Conservation (phyloP, 2,888 invertebrate species). For the Drosophila quasianomalipes region DNA sequence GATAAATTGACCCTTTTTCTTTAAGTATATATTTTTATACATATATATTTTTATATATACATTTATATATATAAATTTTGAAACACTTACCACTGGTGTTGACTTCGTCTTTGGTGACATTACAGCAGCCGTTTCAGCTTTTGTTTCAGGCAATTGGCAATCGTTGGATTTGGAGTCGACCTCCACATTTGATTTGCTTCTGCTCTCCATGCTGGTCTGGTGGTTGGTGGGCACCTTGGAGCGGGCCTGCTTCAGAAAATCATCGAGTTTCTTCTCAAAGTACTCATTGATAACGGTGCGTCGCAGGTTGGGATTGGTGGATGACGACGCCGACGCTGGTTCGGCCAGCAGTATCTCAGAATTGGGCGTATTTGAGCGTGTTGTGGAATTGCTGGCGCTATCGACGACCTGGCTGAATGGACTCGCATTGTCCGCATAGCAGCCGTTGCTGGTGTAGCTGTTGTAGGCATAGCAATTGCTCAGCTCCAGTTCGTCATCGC, state of each 20-base stretch:
- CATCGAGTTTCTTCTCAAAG: conserved; percentile 82
- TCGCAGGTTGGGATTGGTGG: conserved; percentile 54
- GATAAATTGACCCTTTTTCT: too few relatives aligned
- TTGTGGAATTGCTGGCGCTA: conserved; percentile 74
- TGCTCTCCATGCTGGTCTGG: neutral
- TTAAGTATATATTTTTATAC: too few relatives aligned
- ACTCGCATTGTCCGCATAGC: conserved; percentile 79
- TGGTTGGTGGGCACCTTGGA: conserved; percentile 62
- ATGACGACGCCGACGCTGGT: neutral
- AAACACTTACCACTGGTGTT: conserved; percentile 79
- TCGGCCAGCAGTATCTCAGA: conserved; percentile 37
- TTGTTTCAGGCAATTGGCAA: neutral
- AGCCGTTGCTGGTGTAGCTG: conserved; percentile 11
- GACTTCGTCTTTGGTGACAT: conserved; percentile 26
- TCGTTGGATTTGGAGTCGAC: conserved; percentile 11
- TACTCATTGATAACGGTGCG: conserved; percentile 73
- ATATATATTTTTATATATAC: neutral
- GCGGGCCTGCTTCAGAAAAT: conserved; percentile 81
- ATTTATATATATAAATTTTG: neutral
- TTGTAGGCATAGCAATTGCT: conserved; percentile 52
- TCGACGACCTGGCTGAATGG: conserved; percentile 81
- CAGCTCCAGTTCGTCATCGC: conserved; percentile 74
- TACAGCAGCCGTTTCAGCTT: neutral
- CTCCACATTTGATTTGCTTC: conserved; percentile 1
- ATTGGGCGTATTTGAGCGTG: conserved; percentile 74